Evolutionary conservation across 2,888 invertebrate species (phyloP), one percentile per base, ranked within the genome.

Genomic region (Shargacucullia verbasci): DNA sequence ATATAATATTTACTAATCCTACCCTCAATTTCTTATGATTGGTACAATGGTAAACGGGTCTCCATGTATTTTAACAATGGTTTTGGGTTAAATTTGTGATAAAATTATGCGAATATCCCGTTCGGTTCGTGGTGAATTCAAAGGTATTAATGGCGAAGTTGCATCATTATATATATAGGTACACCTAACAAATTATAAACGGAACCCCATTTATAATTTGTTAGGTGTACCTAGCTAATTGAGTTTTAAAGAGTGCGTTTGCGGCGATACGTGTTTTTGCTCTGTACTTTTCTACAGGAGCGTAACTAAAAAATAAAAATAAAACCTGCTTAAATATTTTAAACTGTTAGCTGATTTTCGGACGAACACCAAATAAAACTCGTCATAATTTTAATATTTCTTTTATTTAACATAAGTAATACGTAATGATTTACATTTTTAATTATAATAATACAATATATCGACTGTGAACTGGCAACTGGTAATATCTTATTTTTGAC

Each of bases 1-100:
- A n/a, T n/a, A n/a, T n/a, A n/a, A n/a, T n/a, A 34, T 68, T 78
- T 5, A 82, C 76, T 85, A 84, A 86, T 4, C 20, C 75, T 14
- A 33, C 59, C 68, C 75, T 75, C 72, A 68, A 75, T 83, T 84
- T 86, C 82, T 79, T 88, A 89, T 84, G 89, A 87, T 89, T 89
- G 89, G 88, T 76, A 65, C 79, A 82, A 82, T 80, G 86, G 86
- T 84, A 76, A 39, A 37, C 53, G 82, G 72, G 65, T 62, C 44
- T 34, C 29, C 46, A 43, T 49, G 35, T 47, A 38, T 48, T 50
- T 20, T 47, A 67, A 44, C 59, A 56, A 58, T 63, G 73, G 76
- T 78, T 79, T 65, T 65, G 72, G 78, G 58, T 48, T 48, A 0
- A 9, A 44, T 34, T 45, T 35, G 39, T 49, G 48, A 25, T 25